Evolutionary conservation across 2,888 invertebrate genomes (phyloP).

Genomic region (Escarpia spicata): DNA sequence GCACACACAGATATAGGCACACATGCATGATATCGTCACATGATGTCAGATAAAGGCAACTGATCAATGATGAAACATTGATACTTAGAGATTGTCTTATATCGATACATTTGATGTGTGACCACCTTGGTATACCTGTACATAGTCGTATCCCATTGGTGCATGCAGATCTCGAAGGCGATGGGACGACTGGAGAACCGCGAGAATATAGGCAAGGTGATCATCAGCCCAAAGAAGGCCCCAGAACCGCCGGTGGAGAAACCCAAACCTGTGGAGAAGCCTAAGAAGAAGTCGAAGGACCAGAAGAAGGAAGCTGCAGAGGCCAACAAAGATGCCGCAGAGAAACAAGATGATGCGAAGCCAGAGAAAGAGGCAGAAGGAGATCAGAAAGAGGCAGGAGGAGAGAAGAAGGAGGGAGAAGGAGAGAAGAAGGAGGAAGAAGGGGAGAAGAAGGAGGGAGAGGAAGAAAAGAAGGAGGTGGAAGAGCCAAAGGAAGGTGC

Average conservation of each 20-base stretch:
- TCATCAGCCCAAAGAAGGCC: conserved; percentile 37
- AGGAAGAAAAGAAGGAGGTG: not conserved
- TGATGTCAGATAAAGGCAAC: not conserved
- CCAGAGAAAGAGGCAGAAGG: not conserved
- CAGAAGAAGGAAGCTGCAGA: not conserved
- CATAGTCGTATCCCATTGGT: not conserved
- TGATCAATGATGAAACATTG: not conserved
- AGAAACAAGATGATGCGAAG: not conserved
- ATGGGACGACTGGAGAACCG: conserved; percentile 42
- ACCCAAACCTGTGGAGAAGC: not conserved
- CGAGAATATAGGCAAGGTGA: conserved; percentile 41
- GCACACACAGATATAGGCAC: not conserved
- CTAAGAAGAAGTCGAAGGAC: not conserved
- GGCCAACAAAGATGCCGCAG: not conserved
- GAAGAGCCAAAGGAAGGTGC: not conserved
- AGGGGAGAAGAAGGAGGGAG: not conserved
- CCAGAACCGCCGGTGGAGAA: not conserved
- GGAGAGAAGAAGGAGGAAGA: not conserved
- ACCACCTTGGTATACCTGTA: not conserved
- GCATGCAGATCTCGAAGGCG: conserved; percentile 36
- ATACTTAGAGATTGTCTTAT: not conserved
- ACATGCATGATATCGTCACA: not conserved
- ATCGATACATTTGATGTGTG: not conserved
- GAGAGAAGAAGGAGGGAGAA: not conserved
- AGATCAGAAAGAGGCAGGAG: not conserved